phyloP scores from a whole-genome alignment of 2,113 vertebrate genomes.

The Clinocottus analis region DNA sequence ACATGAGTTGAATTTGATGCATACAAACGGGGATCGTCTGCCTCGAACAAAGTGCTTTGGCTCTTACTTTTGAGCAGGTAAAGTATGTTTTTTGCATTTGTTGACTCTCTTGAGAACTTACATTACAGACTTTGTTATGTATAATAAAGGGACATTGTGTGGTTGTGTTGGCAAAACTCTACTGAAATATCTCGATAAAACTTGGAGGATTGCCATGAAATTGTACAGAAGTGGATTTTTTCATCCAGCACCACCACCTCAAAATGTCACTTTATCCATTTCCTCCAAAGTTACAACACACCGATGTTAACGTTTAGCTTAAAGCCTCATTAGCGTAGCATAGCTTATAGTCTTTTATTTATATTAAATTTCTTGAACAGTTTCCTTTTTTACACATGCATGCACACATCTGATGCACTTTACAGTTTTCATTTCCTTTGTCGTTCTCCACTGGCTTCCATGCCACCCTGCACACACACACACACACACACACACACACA shows the following conservation, averaged over 20 bases:
- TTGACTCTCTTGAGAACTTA: background rate
- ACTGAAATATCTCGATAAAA: too few relatives aligned
- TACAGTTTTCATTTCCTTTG: conserved; percentile 38
- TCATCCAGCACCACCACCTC: background rate
- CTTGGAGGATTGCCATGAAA: background rate
- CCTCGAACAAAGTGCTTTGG: background rate
- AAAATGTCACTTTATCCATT: background rate
- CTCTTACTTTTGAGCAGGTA: background rate
- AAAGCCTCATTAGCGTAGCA: too few relatives aligned
- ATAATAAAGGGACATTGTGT: background rate
- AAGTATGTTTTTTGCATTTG: conserved; percentile 5
- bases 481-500: conserved; percentile 7
- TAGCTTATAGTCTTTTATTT: too few relatives aligned
- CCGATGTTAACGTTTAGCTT: background rate
- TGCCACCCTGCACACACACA: conserved; percentile 7
- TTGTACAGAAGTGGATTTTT: background rate
- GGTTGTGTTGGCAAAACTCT: background rate
- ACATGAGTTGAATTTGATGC: background rate
- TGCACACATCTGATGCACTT: background rate
- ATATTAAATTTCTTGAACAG: too few relatives aligned
- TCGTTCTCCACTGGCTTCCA: background rate
- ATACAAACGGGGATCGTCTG: background rate
- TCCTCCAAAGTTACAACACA: background rate
- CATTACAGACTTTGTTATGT: background rate
- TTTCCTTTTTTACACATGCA: too few relatives aligned